phyloP scores from a whole-genome alignment of 2,797 vertebrate genomes.

The Rhinella marina region DNA sequence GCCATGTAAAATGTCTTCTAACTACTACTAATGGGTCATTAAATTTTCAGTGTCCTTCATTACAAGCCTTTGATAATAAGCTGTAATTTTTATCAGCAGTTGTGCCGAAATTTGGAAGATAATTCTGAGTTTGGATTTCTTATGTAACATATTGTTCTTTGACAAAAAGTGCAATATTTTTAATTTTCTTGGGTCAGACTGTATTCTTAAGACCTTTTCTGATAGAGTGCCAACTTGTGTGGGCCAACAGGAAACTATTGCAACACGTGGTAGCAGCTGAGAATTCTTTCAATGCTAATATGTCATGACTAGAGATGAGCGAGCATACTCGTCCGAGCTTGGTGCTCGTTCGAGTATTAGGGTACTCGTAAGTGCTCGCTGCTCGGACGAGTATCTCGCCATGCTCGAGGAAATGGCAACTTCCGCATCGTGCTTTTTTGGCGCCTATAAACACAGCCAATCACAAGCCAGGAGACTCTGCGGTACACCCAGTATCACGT shows the following conservation, averaged over 20 bases:
- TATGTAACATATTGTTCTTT: slow-evolving; percentile 63
- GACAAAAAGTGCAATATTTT: slow-evolving; percentile 44
- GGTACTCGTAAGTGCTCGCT: too few relatives aligned
- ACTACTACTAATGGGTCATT: slow-evolving; percentile 29
- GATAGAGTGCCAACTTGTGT: slow-evolving; percentile 69
- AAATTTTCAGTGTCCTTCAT: slow-evolving; percentile 44
- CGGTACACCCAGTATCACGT: too few relatives aligned
- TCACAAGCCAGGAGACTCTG: too few relatives aligned
- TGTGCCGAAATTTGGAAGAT: slow-evolving; percentile 17
- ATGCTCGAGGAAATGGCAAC: too few relatives aligned
- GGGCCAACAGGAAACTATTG: slow-evolving; percentile 64
- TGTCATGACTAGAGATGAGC: too few relatives aligned
- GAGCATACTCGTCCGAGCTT: too few relatives aligned
- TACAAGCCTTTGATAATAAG: slow-evolving; percentile 58
- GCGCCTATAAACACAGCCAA: too few relatives aligned
- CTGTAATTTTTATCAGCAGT: slow-evolving; percentile 60
- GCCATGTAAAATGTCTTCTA: slow-evolving; percentile 19
- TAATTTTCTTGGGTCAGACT: slow-evolving; percentile 67
- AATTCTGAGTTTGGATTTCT: neutral
- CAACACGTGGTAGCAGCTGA: neutral
- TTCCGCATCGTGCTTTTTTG: too few relatives aligned
- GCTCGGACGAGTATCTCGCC: too few relatives aligned
- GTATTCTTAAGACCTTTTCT: slow-evolving; percentile 64
- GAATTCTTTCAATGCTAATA: neutral
- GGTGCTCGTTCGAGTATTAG: too few relatives aligned